Base-by-base conservation (phyloP, 2,113 vertebrate species). In the Rhegmatorhina hoffmannsi region DNA sequence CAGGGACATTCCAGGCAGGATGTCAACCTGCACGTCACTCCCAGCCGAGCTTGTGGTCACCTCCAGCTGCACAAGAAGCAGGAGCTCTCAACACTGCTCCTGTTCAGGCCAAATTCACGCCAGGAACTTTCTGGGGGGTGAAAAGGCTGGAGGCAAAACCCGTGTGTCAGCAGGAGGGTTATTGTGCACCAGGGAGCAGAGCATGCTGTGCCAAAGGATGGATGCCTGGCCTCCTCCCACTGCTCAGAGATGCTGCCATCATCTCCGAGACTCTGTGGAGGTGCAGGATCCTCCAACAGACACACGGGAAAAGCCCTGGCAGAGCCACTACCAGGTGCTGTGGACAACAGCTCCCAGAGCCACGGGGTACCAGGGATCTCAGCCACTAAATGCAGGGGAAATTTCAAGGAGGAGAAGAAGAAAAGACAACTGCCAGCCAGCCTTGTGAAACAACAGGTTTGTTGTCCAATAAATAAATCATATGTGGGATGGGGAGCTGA, bases 321-420 rank as follows among this genome's bases (percentile, higher is more conserved):
- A 78, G 25, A 62, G 56, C 5, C 17, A 1, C 53, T 64, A 58
- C 67, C 56, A 15, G 33, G 34, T 13, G 7, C 40, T 6, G 1
- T 0, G 2, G 4, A n/a, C 6, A 3, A 29, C 63, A 50, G 82
- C 72, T 84, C 84, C 72, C 76, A 9, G 40, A 47, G 77, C 87
- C 13, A 1, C 0, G 1, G 38, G 2, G 2, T 7, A 34, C 24
- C 5, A 2, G 52, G 11, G 33, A 70, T 3, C 56, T 31, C 66
- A 36, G 64, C 44, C 3, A 47, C 50, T 60, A 62, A 58, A 62
- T 9, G 46, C 68, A 36, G 69, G 50, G 63, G 31, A 82, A 25
- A 69, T 2, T 24, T 40, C 21, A 1, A 44, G 78, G 16, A 62
- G 18, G 17, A 56, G 9, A n/a, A 73, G 23, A 17, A 87, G 53